Evolutionary conservation across 37 sponge, comb jelly and placozoan species (phyloP), one percentile per base, ranked within the genome.

Genomic region (Geodia barretti): DNA sequence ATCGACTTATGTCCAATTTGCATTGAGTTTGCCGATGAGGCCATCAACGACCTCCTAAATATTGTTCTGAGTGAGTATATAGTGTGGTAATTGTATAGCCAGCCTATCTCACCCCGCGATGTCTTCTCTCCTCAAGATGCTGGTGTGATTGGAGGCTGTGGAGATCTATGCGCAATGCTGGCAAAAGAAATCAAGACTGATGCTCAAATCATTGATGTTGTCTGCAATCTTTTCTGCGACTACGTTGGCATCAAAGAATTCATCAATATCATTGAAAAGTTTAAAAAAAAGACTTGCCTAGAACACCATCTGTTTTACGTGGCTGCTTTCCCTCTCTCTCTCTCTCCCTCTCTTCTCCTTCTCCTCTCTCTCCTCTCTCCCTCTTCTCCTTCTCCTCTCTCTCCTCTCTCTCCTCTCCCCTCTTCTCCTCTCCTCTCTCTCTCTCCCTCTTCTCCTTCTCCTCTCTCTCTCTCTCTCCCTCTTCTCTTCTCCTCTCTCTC

Each of bases 201-300:
- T 68, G 86, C 73, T 59, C 43, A 89, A 35, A 24, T 71, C 28
- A 83, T 64, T 33, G 93, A 72, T 25, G 90, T 71, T 4, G 91
- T 87, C 21, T 96, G 96, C 74, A 64, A 84, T 39, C 39, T 96
- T 1, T 68, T 87, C 33, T 96, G 96, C 74, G 80, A 83, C 34
- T 24, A 66, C 35, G 90, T 87, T 47, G 96, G 96, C 24, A 84
- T 96, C 32, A 73, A 87, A 32, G 93, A 87, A 64, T 96, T 96
- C 62, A 90, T 96, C 29, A 68, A 74, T 1, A 54, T 92, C 26
- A 80, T 96, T 40, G 76, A 96, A 59, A 77, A 96, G 93, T 95
- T n/a, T n/a, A n/a, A n/a, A n/a, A n/a, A 63, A 88, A 92, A 54
- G 3, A 69, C 4, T 79, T 8, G 17, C 24, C 21, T 3, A 17